These are phyloP conservation scores for Labia minor DNA, from an alignment of 2,888 invertebrate genomes.

Conservation along the genomic window DNA sequence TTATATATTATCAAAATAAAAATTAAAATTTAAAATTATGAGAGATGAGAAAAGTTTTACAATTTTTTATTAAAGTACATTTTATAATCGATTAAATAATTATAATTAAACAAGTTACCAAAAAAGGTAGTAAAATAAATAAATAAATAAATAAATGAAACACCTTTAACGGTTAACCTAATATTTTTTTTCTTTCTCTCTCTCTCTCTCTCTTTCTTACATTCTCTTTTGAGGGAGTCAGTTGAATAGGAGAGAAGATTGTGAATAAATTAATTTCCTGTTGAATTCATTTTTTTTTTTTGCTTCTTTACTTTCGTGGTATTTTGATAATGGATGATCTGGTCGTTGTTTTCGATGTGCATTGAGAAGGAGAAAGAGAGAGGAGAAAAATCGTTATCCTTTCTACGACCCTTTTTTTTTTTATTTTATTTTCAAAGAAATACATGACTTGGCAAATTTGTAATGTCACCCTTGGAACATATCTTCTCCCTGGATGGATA, in stretches of 20 bases:
- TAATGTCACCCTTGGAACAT: background rate
- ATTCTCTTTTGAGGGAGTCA: too few species aligned
- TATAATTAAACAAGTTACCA: too few species aligned
- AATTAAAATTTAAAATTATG: too few species aligned
- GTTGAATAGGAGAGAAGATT: too few species aligned
- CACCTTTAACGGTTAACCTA: too few species aligned
- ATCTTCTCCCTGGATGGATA: background rate
- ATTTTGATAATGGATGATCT: background rate
- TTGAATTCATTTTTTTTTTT: background rate
- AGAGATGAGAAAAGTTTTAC: too few species aligned
- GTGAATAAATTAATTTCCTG: constrained; percentile 9
- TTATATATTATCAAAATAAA: too few species aligned
- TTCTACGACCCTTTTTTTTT: background rate
- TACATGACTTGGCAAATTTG: constrained; percentile 4
- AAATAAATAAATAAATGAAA: too few species aligned
- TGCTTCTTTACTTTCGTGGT: background rate
- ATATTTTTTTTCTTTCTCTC: background rate
- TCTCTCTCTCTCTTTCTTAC: too few species aligned
- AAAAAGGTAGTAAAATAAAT: too few species aligned
- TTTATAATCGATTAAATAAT: too few species aligned
- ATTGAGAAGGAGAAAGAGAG: background rate
- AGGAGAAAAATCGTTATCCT: background rate
- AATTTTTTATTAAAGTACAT: too few species aligned
- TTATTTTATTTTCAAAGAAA: background rate
- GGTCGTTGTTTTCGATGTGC: background rate